Conservation (phyloP, 2,797 vertebrate species). For the Loris lydekkerianus region DNA sequence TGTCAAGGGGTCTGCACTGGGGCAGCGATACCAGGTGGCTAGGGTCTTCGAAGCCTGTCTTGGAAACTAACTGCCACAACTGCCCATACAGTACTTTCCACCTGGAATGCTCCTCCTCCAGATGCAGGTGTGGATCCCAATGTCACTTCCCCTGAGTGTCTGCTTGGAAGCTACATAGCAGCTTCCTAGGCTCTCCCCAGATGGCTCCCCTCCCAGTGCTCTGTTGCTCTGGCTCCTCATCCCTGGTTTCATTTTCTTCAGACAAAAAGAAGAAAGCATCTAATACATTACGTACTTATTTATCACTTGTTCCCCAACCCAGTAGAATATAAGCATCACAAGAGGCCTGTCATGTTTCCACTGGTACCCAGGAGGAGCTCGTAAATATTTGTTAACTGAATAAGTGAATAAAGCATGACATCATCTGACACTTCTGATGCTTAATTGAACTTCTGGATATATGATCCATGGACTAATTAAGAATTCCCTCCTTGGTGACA, state of each 20-base stretch:
- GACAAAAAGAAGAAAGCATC: not conserved
- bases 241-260: not conserved
- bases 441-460: not conserved
- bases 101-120: not conserved
- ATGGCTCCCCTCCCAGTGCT: not conserved
- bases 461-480: not conserved
- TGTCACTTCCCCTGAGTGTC: not conserved
- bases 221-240: not conserved
- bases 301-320: not conserved
- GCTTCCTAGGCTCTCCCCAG: not conserved
- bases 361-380: not conserved
- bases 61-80: not conserved
- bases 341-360: not conserved
- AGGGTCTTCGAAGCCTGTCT: not conserved
- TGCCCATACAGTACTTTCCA: not conserved
- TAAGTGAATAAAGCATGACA: not conserved
- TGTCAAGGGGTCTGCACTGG: not conserved
- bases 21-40: not conserved
- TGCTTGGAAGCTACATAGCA: not conserved
- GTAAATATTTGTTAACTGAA: not conserved
- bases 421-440: not conserved
- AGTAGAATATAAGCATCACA: not conserved
- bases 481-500: not conserved
- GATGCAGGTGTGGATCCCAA: not conserved
- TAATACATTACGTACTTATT: not conserved